Conservation (phyloP, 2,113 vertebrate genomes). For the Dascyllus trimaculatus region DNA sequence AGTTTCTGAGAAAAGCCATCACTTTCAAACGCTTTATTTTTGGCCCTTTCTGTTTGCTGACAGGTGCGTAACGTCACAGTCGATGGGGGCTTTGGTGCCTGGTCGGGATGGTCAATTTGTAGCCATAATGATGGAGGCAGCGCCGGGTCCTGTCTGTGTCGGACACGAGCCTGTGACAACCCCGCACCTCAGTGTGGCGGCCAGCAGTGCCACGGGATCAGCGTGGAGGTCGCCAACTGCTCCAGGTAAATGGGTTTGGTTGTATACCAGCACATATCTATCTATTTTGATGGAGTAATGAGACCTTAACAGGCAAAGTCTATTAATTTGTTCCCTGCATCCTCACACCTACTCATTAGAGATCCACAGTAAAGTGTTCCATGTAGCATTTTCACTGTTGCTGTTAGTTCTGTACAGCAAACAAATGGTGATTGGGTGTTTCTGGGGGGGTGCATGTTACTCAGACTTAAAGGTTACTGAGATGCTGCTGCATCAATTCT, state of each 20-base stretch:
- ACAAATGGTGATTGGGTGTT: conserved; percentile 52
- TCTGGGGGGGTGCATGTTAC: conserved; percentile 1
- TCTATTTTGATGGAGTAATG: not conserved
- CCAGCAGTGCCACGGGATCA: conserved; percentile 91
- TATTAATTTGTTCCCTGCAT: not conserved
- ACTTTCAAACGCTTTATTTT: conserved; percentile 44
- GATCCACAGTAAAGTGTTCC: not conserved
- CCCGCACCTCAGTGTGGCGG: conserved; percentile 94
- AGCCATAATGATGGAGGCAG: conserved; percentile 88
- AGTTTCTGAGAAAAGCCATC: conserved; percentile 59
- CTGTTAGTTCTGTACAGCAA: conserved; percentile 3
- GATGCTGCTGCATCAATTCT: not conserved
- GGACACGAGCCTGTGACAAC: conserved; percentile 91
- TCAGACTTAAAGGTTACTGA: conserved; percentile 24
- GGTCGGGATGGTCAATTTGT: conserved; percentile 92
- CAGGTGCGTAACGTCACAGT: conserved; percentile 94
- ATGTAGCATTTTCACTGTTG: conserved; percentile 19
- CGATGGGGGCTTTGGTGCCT: conserved; percentile 90
- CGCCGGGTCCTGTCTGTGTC: conserved; percentile 91
- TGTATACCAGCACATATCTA: not conserved
- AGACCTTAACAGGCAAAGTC: not conserved
- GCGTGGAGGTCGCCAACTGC: conserved; percentile 94
- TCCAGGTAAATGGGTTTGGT: conserved; percentile 88
- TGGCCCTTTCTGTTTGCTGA: conserved; percentile 15
- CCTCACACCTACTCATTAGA: conserved; percentile 5